These are phyloP conservation scores for Monoplex corrugatus DNA, from an alignment of 2,888 invertebrate genomes.

Conservation along the genomic window DNA sequence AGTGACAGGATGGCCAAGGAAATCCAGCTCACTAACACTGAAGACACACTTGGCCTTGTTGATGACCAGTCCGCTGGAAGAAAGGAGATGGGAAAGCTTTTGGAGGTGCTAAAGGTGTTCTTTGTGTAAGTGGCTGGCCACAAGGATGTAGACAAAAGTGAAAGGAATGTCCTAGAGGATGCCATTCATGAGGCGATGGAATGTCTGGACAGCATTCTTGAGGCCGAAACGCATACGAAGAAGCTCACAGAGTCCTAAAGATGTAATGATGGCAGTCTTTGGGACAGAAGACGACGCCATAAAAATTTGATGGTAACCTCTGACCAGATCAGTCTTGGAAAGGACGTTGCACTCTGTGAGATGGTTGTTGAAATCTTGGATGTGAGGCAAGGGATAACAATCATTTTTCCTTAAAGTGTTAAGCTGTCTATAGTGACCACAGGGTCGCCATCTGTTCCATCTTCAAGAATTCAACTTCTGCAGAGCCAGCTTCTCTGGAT, in stretches of 20 bases:
- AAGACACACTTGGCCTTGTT: slow-evolving; percentile 41
- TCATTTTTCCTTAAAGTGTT: slow-evolving; percentile 48
- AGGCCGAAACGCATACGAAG: slow-evolving; percentile 39
- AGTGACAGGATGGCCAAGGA: slow-evolving; percentile 40
- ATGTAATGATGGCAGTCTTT: slow-evolving; percentile 41
- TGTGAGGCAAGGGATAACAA: slow-evolving; percentile 55
- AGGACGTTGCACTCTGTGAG: slow-evolving; percentile 55
- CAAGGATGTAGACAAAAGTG: slow-evolving; percentile 35
- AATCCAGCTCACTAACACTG: slow-evolving; percentile 35
- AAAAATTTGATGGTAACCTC: slow-evolving; percentile 47
- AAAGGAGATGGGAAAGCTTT: slow-evolving; percentile 37
- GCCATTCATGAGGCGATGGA: slow-evolving; percentile 43
- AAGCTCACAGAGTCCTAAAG: slow-evolving; percentile 39
- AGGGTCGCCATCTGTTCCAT: slow-evolving; percentile 51
- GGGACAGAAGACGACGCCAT: slow-evolving; percentile 35
- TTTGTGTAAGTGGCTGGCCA: slow-evolving; percentile 31
- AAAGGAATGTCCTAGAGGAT: slow-evolving; percentile 37
- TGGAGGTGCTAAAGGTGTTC: slow-evolving; percentile 38
- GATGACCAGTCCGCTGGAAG: slow-evolving; percentile 33
- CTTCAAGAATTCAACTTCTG: slow-evolving; percentile 70
- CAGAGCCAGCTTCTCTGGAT: slow-evolving; percentile 71
- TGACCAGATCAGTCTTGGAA: slow-evolving; percentile 57
- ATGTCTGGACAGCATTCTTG: slow-evolving; percentile 35
- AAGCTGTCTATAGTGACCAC: slow-evolving; percentile 48
- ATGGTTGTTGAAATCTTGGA: slow-evolving; percentile 54